Percentiles rank a stretch among this genome's conserved stretches.
Evolutionary conservation across 2,797 vertebrate genomes (phyloP).

Genomic region (Dermochelys coriacea): DNA sequence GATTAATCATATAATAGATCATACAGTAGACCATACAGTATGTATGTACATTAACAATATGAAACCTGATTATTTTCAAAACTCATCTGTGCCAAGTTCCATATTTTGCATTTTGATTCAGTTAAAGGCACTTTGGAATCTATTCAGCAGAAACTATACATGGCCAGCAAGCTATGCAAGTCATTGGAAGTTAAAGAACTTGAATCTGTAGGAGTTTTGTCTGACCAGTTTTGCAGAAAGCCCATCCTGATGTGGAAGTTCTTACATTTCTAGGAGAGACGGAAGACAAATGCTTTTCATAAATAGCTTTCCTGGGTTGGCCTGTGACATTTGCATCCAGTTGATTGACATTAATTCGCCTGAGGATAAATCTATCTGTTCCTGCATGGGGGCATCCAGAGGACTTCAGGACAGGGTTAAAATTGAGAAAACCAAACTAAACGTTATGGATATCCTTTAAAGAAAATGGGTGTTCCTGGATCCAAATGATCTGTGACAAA

Average conservation of each 20-base stretch:
- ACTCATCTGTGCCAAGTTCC: not conserved
- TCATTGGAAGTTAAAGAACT: not conserved
- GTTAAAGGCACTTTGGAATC: not conserved
- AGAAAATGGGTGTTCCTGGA: not conserved
- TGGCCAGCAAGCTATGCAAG: not conserved
- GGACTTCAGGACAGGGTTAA: not conserved
- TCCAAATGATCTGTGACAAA: not conserved
- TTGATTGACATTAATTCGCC: not conserved
- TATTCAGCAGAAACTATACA: not conserved
- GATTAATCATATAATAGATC: not conserved
- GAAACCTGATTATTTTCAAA: not conserved
- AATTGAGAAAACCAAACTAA: not conserved
- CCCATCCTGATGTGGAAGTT: not conserved
- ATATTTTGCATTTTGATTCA: not conserved
- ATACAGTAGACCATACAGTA: not conserved
- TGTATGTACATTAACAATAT: fast-evolving
- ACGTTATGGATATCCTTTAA: not conserved
- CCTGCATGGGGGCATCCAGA: not conserved
- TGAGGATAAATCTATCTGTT: not conserved
- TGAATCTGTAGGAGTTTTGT: not conserved
- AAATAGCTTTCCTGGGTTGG: not conserved
- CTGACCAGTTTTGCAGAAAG: not conserved
- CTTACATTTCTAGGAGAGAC: not conserved
- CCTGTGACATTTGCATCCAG: not conserved
- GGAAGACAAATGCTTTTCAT: not conserved